Conservation (phyloP, 37 sponge, comb jelly and placozoan species). For the Chondrilla cf. caribensis region DNA sequence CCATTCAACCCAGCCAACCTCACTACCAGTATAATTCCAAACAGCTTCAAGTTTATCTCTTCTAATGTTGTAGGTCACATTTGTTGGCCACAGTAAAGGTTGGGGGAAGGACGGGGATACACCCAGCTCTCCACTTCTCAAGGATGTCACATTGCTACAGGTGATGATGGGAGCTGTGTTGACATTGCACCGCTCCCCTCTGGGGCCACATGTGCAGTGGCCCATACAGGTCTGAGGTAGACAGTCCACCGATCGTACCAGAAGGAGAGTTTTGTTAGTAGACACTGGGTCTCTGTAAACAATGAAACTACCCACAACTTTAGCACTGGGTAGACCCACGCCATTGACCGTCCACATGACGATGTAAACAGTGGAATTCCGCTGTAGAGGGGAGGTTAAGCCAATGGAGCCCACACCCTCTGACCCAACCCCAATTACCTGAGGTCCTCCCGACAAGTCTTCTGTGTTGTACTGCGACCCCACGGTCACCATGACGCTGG, state of each 20-base stretch:
- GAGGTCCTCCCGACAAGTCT: constrained; percentile 37
- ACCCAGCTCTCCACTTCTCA: neutral
- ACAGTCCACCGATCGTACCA: constrained; percentile 52
- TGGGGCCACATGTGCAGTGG: constrained; percentile 77
- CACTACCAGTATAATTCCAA: neutral
- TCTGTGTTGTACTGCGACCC: constrained; percentile 45
- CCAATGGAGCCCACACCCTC: neutral
- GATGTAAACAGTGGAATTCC: constrained; percentile 30
- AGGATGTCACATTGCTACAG: neutral
- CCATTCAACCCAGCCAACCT: neutral
- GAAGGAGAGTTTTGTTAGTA: constrained; percentile 32
- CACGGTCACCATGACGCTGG: constrained; percentile 39
- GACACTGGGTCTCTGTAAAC: constrained; percentile 16
- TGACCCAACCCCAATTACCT: neutral
- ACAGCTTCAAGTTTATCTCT: neutral
- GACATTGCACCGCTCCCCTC: constrained; percentile 43
- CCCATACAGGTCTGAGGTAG: constrained; percentile 47
- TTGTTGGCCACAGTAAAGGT: neutral
- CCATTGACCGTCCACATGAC: constrained; percentile 75
- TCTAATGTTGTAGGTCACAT: neutral
- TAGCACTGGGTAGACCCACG: constrained; percentile 58
- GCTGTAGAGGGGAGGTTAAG: neutral
- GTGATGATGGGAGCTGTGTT: neutral
- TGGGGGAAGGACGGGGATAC: no score
- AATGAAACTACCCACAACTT: constrained; percentile 52